Base-by-base conservation (phyloP, 53 echinoderm and acorn worm genomes). In the Crossaster papposus region DNA sequence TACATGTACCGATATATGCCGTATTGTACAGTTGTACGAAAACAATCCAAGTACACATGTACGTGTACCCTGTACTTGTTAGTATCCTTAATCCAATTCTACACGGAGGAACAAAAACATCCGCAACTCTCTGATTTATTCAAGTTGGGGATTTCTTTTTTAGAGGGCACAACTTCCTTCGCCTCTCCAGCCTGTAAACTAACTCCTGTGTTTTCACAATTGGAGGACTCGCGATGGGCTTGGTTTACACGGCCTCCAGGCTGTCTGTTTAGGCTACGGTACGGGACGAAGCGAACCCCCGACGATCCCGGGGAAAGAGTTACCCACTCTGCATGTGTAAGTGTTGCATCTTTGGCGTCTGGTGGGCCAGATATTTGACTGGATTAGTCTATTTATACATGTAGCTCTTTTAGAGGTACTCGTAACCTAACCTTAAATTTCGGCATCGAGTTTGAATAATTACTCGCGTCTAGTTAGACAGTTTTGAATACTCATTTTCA, bases 121-220 rank as follows among this genome's bases (percentile, higher is more conserved):
- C 23, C 65, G 35, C 54, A 82, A 65, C 65, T 13, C 52, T 35
- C 51, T 72, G 73, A 84, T 84, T n/a, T 84, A 84, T 84, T 84
- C 84, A 72, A 68, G 72, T 84, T 73, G 72, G 70, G 84, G 72
- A 44, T 44, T 44, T 44, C 44, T 84, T 84, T 83, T 72, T 72
- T 8, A 22, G 20, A 53, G 72, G 72, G 65, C 73, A 84, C 4
- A 84, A 78, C 35, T 52, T 34, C 64, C 87, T 63, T 34, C n/a
- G n/a, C 53, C 54, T 74, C 73, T 85, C 54, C 22, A 51, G 30
- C 52, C 55, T n/a, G 87, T 87, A 87, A 87, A 87, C 87, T 77
- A 87, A 87, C 64, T 33, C 87, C 87, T n/a, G 36, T 87, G 87
- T 87, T 87, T 87, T 87, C 77, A 87, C 87, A 87, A 87, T 87